These are phyloP conservation scores for Seriola aureovittata DNA, from an alignment of 2,113 vertebrate species.

Conservation along the genomic window DNA sequence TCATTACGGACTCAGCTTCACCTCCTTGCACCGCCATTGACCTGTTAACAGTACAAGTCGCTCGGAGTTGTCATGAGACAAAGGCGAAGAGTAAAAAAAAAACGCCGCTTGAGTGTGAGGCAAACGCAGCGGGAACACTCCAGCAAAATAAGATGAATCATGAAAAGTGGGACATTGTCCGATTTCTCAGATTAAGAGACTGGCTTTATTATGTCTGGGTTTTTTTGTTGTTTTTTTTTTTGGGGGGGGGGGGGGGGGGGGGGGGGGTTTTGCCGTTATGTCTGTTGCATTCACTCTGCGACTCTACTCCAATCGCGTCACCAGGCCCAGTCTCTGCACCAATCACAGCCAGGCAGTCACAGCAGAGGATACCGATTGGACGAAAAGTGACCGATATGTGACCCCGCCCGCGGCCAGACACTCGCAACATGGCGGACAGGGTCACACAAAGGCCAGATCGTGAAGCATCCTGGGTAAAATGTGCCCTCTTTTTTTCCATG, in stretches of 20 bases:
- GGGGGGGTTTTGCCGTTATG: not conserved
- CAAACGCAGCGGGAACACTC: constrained; percentile 44
- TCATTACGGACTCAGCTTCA: constrained; percentile 73
- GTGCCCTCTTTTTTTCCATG: constrained; percentile 51
- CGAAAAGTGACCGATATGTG: constrained; percentile 37
- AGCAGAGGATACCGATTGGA: constrained; percentile 71
- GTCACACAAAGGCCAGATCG: constrained; percentile 77
- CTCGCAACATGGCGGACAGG: constrained; percentile 62
- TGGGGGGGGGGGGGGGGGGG: too few relatives aligned
- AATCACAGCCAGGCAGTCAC: constrained; percentile 19
- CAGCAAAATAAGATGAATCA: constrained; percentile 31
- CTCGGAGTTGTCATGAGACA: constrained; percentile 63
- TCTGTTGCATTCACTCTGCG: not conserved
- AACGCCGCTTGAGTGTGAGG: constrained; percentile 20
- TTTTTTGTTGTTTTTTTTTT: constrained; percentile 2
- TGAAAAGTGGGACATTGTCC: constrained; percentile 55
- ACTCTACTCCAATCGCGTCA: constrained; percentile 21
- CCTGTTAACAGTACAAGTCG: constrained; percentile 72
- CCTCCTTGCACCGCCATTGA: constrained; percentile 69
- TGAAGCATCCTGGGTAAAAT: constrained; percentile 77
- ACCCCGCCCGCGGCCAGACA: constrained; percentile 64
- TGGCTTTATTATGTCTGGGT: not conserved
- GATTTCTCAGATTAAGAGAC: constrained; percentile 31
- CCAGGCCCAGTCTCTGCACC: not conserved
- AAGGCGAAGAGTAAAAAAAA: constrained; percentile 37